These are phyloP conservation scores for Diabrotica balteata DNA, from an alignment of 2,888 invertebrate genomes.

Conservation along the genomic window DNA sequence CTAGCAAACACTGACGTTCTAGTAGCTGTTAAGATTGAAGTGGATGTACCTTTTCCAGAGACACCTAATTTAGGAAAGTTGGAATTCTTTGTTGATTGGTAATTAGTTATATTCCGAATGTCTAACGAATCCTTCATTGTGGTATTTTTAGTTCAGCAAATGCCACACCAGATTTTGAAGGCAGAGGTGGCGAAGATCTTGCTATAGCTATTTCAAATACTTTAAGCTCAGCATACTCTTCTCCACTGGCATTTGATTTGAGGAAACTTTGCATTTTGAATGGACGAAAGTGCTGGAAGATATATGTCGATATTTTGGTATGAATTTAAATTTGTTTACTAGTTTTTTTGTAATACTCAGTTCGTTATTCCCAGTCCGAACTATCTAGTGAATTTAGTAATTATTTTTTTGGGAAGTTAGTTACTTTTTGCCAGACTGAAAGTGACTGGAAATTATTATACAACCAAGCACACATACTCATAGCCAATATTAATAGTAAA, in stretches of 20 bases:
- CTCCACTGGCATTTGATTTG: constrained; percentile 78
- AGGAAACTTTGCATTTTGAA: constrained; percentile 82
- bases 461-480: too few species aligned
- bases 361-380: too few species aligned
- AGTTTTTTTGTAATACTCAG: not conserved
- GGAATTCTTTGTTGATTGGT: constrained; percentile 98
- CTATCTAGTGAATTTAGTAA: too few species aligned
- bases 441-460: too few species aligned
- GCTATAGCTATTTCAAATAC: constrained; percentile 84
- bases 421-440: too few species aligned
- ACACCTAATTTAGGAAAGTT: constrained; percentile 84
- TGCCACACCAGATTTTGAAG: constrained; percentile 96
- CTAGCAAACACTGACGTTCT: constrained; percentile 93
- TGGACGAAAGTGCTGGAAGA: constrained; percentile 89
- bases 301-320: constrained; percentile 93
- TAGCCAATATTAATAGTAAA: too few species aligned
- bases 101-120: constrained; percentile 40
- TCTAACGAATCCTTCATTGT: not conserved
- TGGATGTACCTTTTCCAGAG: constrained; percentile 78
- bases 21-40: constrained; percentile 90
- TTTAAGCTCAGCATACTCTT: constrained; percentile 81
- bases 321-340: constrained; percentile 40
- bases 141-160: constrained; percentile 82
- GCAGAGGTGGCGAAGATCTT: constrained; percentile 91
- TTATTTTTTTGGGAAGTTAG: too few species aligned